phyloP scores from a whole-genome alignment of 2,113 vertebrate species.

The Bucco capensis region DNA sequence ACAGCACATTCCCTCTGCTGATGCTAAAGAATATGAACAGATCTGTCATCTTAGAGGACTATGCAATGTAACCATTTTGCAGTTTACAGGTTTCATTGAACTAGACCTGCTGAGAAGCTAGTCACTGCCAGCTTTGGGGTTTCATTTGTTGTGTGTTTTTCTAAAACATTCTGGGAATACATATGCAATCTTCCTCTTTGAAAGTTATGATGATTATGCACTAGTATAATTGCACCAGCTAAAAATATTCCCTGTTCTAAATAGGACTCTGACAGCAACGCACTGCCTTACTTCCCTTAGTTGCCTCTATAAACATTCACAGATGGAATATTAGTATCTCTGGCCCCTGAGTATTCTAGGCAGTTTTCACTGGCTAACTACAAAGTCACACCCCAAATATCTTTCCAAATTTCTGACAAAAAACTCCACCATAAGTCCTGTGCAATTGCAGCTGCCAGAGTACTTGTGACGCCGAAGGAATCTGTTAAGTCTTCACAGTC shows the following conservation, averaged over 20 bases:
- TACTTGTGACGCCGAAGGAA: background rate
- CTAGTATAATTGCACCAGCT: background rate
- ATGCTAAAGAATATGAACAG: background rate
- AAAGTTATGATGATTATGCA: conserved; percentile 18
- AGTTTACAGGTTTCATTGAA: background rate
- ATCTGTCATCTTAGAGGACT: background rate
- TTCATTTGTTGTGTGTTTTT: background rate
- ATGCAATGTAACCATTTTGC: background rate
- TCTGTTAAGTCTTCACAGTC: background rate
- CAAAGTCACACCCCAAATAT: background rate
- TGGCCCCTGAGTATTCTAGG: background rate
- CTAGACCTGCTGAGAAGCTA: background rate
- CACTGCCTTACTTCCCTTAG: background rate
- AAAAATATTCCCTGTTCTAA: conserved; percentile 31
- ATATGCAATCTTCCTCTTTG: background rate
- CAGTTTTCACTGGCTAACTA: conserved; percentile 8
- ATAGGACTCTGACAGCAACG: background rate
- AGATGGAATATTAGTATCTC: background rate
- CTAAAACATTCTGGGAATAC: background rate
- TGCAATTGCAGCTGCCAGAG: background rate
- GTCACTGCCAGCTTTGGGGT: background rate
- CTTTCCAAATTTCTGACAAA: background rate
- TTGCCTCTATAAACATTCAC: background rate
- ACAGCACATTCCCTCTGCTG: background rate
- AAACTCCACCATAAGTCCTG: background rate